Evolutionary conservation across 2,888 invertebrate species (phyloP).

Genomic region (Myopa testacea): DNA sequence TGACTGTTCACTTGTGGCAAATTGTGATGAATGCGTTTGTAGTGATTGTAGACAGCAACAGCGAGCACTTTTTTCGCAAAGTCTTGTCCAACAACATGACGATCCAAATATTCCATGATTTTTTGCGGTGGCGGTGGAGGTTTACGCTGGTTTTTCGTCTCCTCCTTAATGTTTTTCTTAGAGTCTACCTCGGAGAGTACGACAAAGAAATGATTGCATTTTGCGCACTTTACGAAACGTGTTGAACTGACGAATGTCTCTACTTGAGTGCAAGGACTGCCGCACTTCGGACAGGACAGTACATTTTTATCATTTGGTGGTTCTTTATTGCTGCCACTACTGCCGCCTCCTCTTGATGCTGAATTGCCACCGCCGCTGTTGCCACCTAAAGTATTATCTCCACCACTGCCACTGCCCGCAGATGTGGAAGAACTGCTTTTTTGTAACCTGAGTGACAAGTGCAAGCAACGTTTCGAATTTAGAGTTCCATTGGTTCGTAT

Average conservation of each 20-base stretch:
- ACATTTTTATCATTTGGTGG: slow-evolving; percentile 75
- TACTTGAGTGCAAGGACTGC: slow-evolving; percentile 96
- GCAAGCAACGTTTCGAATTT: slow-evolving; percentile 49
- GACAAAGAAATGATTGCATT: slow-evolving; percentile 97
- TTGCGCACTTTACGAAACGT: slow-evolving; percentile 97
- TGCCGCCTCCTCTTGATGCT: slow-evolving; percentile 35
- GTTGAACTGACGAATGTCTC: slow-evolving; percentile 98
- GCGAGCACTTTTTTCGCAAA: slow-evolving; percentile 97
- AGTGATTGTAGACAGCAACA: slow-evolving; percentile 99
- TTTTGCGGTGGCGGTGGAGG: slow-evolving; percentile 97
- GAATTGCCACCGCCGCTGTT: slow-evolving; percentile 37
- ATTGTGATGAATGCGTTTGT: slow-evolving; percentile 97
- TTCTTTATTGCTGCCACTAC: slow-evolving; percentile 47
- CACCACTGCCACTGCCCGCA: slow-evolving; percentile 43
- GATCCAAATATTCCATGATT: slow-evolving; percentile 96
- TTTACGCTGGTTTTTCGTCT: slow-evolving; percentile 76
- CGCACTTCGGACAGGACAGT: slow-evolving; percentile 95
- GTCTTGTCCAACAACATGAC: slow-evolving; percentile 97
- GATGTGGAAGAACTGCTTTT: slow-evolving; percentile 42
- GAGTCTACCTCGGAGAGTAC: slow-evolving; percentile 94
- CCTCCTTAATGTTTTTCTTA: slow-evolving; percentile 86
- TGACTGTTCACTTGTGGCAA: slow-evolving; percentile 71
- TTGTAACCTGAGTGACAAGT: slow-evolving; percentile 40
- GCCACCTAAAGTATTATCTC: slow-evolving; percentile 44
- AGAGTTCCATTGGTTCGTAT: slow-evolving; percentile 35